phyloP scores from a whole-genome alignment of 2,113 vertebrate species.

The Jaculus jaculus region DNA sequence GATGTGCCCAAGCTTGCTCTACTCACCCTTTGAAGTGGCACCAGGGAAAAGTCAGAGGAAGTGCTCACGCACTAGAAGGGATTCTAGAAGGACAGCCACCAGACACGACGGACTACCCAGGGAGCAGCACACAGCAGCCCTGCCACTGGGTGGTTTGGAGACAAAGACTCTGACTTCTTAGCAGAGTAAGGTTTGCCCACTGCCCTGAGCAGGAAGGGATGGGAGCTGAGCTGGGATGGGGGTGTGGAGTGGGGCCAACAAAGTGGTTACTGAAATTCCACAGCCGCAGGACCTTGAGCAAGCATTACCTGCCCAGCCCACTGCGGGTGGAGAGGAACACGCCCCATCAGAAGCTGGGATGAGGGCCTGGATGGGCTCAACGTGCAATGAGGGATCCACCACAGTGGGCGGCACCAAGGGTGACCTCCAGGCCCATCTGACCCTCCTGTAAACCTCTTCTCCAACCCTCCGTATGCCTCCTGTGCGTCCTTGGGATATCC shows the following conservation, averaged over 20 bases:
- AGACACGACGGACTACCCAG: no score
- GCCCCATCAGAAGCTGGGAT: accelerated
- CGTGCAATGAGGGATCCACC: accelerated
- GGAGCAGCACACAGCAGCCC: no score
- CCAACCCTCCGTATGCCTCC: not conserved
- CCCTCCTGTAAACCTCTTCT: not conserved
- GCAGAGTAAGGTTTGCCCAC: not conserved
- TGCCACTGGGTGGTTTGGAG: not conserved
- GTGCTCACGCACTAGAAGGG: not conserved
- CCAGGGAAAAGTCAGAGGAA: no score
- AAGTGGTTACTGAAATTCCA: not conserved
- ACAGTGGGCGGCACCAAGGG: accelerated
- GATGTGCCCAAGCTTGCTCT: not conserved
- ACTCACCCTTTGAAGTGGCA: no score
- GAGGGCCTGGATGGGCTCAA: accelerated
- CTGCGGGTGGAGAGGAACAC: not conserved
- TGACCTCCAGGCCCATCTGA: accelerated
- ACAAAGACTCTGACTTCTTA: not conserved
- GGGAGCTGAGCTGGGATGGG: not conserved
- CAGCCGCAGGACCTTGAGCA: not conserved
- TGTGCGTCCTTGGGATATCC: not conserved
- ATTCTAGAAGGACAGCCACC: not conserved
- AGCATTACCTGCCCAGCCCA: not conserved
- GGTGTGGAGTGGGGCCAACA: not conserved
- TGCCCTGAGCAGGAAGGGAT: not conserved